Percentiles rank a stretch among this genome's conserved stretches.
Evolutionary conservation across 2,888 invertebrate genomes (phyloP).

Genomic region (Ormyrus nitidulus): DNA sequence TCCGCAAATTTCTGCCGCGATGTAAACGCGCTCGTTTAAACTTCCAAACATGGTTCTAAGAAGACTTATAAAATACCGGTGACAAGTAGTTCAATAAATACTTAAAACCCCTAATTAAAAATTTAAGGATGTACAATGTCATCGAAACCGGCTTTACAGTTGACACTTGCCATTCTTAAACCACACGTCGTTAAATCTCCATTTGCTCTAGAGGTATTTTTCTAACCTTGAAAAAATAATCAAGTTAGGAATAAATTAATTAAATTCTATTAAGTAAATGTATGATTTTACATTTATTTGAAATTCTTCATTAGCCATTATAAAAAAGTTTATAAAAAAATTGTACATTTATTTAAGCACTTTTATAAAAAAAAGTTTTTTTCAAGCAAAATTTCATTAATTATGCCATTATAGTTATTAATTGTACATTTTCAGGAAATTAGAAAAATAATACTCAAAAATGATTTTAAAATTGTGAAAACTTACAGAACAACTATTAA

Average conservation of each 20-base stretch:
- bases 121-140: constrained; percentile 58
- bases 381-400: constrained; percentile 11
- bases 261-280: constrained; percentile 4
- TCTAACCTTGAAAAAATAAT: constrained; percentile 56
- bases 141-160: constrained; percentile 73
- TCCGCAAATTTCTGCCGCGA: not conserved
- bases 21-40: constrained; percentile 11
- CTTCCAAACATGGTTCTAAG: constrained; percentile 4
- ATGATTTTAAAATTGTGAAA: constrained; percentile 85
- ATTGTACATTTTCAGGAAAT: constrained; percentile 77
- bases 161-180: constrained; percentile 91
- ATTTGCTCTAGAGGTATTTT: constrained; percentile 79
- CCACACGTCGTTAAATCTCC: constrained; percentile 90
- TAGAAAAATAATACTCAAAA: constrained; percentile 80
- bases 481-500: constrained; percentile 82
- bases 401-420: constrained; percentile 22
- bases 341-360: constrained; percentile 2
- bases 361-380: constrained; percentile 18
- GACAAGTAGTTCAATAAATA: not conserved
- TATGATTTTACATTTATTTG: not conserved
- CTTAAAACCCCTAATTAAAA: not conserved
- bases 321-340: no score
- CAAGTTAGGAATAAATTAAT: constrained; percentile 36
- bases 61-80: not conserved
- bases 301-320: not conserved